Conservation (phyloP, 2,888 invertebrate species). For the Beris morrisii region DNA sequence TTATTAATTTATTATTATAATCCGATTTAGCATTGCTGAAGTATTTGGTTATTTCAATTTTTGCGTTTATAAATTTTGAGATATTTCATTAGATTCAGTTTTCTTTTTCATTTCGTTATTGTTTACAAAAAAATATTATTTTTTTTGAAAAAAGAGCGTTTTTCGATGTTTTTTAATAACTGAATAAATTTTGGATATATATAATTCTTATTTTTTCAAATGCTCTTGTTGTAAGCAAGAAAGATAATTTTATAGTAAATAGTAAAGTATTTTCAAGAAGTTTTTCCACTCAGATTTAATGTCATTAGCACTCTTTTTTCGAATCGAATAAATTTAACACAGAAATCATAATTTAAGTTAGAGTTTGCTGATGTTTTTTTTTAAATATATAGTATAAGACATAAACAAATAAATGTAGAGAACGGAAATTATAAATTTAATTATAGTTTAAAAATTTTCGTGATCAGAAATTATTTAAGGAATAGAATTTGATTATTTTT, state of each 20-base stretch:
- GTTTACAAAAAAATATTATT: conserved; percentile 20
- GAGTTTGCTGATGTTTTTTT: background rate
- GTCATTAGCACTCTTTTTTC: conserved; percentile 39
- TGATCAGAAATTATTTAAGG: conserved; percentile 17
- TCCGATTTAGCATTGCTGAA: conserved; percentile 16
- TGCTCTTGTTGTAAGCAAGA: conserved; percentile 31
- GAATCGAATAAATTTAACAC: conserved; percentile 2
- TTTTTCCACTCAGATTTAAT: conserved; percentile 49
- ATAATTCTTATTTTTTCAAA: conserved; percentile 19
- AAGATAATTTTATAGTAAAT: conserved; percentile 34
- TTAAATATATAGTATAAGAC: background rate
- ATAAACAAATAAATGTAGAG: too few species aligned
- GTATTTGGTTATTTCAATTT: conserved; percentile 40
- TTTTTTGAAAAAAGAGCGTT: conserved; percentile 38
- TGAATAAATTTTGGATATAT: conserved; percentile 11
- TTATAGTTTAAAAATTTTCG: background rate
- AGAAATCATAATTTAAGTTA: conserved; percentile 1
- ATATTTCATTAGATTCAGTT: conserved; percentile 28
- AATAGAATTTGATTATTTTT: conserved; percentile 13
- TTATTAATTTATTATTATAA: conserved; percentile 34
- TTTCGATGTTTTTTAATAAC: conserved; percentile 14
- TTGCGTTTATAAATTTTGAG: conserved; percentile 39
- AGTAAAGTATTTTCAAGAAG: conserved; percentile 53
- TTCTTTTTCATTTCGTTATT: conserved; percentile 36
- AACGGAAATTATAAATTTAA: background rate